phyloP scores from a whole-genome alignment of 2,888 invertebrate genomes.

The Apomyelois bistriatella region DNA sequence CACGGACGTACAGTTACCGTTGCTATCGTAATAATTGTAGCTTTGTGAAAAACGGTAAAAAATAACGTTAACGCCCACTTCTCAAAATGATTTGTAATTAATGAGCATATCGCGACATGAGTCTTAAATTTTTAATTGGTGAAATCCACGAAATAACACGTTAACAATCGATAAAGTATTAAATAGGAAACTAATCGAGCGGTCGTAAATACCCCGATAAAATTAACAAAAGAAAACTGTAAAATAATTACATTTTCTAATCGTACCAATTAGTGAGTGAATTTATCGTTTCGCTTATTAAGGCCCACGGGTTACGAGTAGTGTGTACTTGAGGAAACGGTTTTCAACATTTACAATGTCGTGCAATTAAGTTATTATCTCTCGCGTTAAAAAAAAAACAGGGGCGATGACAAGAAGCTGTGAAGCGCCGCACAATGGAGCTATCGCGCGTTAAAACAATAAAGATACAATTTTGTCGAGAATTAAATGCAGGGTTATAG shows the following conservation, averaged over 20 bases:
- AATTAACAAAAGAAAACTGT: slow-evolving; percentile 76
- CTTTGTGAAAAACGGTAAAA: slow-evolving; percentile 17
- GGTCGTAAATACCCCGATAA: slow-evolving; percentile 67
- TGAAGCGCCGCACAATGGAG: slow-evolving; percentile 24
- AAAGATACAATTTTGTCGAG: slow-evolving; percentile 31
- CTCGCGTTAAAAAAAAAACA: slow-evolving; percentile 25
- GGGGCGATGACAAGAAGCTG: slow-evolving; percentile 28
- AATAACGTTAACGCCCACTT: slow-evolving; percentile 24
- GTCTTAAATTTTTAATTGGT: slow-evolving; percentile 51
- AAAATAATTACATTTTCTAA: slow-evolving; percentile 75
- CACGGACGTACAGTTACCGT: slow-evolving; percentile 17
- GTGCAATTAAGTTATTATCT: slow-evolving; percentile 35
- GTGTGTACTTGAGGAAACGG: slow-evolving; percentile 22
- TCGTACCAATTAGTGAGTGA: slow-evolving; percentile 67
- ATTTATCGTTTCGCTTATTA: slow-evolving; percentile 67
- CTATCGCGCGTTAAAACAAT: slow-evolving; percentile 33
- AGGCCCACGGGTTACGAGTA: slow-evolving; percentile 23
- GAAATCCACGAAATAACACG: slow-evolving; percentile 63
- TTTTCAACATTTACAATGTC: slow-evolving; percentile 28
- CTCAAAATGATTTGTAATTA: slow-evolving; percentile 37
- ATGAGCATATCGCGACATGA: slow-evolving; percentile 24
- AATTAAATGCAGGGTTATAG: slow-evolving; percentile 15
- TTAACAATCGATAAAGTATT: slow-evolving; percentile 74
- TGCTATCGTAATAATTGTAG: slow-evolving; percentile 15
- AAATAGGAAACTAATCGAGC: slow-evolving; percentile 63